phyloP scores from a whole-genome alignment of 2,113 vertebrate species.

The Melanerpes aurifrons region DNA sequence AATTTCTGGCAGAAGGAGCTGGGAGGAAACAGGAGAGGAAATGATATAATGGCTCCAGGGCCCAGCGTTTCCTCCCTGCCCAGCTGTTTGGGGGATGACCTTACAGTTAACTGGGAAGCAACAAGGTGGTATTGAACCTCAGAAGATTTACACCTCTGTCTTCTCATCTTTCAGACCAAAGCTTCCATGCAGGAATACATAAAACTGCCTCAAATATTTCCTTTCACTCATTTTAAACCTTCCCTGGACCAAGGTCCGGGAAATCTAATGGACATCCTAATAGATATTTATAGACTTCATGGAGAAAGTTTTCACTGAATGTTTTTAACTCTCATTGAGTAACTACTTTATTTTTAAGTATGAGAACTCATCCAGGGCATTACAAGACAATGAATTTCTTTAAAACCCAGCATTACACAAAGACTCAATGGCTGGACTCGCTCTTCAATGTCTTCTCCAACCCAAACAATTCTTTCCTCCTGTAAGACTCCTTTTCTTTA shows the following conservation, averaged over 20 bases:
- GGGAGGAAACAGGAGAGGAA: slow-evolving; percentile 86
- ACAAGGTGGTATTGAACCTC: slow-evolving; percentile 63
- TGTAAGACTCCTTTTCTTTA: not conserved
- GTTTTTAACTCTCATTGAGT: not conserved
- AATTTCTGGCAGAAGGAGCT: slow-evolving; percentile 78
- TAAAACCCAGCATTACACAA: not conserved
- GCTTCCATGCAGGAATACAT: not conserved
- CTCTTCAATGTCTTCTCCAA: too few species aligned
- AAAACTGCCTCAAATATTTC: not conserved
- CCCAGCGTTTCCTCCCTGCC: slow-evolving; percentile 75
- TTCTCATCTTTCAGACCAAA: not conserved
- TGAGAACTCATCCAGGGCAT: not conserved
- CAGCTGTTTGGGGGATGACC: slow-evolving; percentile 78
- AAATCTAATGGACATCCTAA: not conserved
- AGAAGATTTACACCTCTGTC: slow-evolving; percentile 42
- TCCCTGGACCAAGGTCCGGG: not conserved
- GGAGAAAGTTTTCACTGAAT: not conserved
- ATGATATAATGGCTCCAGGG: slow-evolving; percentile 81
- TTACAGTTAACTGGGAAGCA: slow-evolving; percentile 61
- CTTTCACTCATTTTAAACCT: too few species aligned
- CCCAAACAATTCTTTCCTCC: too few species aligned
- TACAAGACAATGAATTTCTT: not conserved
- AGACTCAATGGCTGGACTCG: not conserved
- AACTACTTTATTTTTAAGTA: not conserved
- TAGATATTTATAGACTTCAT: slow-evolving; percentile 27